These are phyloP conservation scores for Sapayoa aenigma DNA, from an alignment of 2,113 vertebrate genomes.

Conservation along the genomic window DNA sequence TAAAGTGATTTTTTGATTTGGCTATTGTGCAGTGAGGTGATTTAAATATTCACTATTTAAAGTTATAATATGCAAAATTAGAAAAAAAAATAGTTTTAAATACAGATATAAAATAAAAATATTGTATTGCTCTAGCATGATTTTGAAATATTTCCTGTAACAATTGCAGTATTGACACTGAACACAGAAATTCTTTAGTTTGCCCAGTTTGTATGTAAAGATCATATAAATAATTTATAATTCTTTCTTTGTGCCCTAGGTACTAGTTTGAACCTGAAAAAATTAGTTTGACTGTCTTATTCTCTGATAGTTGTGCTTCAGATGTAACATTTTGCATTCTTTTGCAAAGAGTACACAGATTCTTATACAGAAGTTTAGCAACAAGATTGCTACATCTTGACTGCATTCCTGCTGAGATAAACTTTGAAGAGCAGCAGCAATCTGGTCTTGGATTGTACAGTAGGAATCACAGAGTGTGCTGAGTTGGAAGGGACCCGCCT, in stretches of 20 bases:
- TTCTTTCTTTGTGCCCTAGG: background rate
- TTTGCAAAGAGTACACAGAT: background rate
- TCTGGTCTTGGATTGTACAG: background rate
- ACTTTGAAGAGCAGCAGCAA: background rate
- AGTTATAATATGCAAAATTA: too few species aligned
- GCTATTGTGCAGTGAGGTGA: too few species aligned
- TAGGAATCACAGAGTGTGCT: background rate
- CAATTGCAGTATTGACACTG: background rate
- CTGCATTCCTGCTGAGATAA: background rate
- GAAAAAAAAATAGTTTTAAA: background rate
- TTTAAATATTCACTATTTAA: too few species aligned
- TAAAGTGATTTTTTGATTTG: too few species aligned
- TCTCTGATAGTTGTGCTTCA: background rate
- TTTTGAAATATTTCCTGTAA: background rate
- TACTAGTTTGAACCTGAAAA: background rate
- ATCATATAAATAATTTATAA: background rate
- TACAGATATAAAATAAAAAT: background rate
- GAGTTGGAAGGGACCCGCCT: background rate
- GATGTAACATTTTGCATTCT: background rate
- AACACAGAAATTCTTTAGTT: background rate
- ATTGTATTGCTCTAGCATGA: background rate
- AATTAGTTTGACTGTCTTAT: background rate
- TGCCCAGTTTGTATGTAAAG: background rate
- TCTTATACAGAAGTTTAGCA: background rate
- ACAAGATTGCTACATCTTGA: background rate